phyloP scores from a whole-genome alignment of 2,113 vertebrate genomes.

The Eclectus roratus region DNA sequence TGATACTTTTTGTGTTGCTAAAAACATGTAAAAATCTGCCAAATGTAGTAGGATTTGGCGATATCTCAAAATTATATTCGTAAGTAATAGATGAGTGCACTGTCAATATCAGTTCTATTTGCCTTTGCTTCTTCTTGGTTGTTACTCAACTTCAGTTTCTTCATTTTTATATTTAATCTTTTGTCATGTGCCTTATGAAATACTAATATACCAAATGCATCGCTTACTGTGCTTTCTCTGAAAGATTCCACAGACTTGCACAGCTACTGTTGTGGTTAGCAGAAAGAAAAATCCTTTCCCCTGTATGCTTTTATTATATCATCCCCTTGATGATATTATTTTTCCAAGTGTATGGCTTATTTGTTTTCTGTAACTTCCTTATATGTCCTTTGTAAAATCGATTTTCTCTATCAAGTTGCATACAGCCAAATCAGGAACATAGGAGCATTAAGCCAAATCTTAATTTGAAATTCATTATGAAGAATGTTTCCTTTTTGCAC shows the following conservation, averaged over 20 bases:
- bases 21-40: neutral
- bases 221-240: neutral
- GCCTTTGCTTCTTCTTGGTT: neutral
- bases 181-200: neutral
- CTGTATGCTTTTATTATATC: neutral
- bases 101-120: neutral
- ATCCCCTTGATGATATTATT: neutral
- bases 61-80: neutral
- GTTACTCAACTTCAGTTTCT: neutral
- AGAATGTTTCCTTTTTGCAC: neutral
- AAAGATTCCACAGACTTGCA: neutral
- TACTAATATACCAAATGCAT: neutral
- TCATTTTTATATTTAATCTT: neutral
- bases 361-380: neutral
- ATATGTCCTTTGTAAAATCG: neutral
- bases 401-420: neutral
- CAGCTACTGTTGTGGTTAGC: neutral
- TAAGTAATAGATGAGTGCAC: neutral
- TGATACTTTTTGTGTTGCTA: neutral
- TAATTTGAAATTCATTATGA: neutral
- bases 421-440: neutral
- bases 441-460: neutral
- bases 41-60: neutral
- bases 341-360: neutral
- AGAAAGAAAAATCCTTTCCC: neutral